phyloP scores from a whole-genome alignment of 2,797 vertebrate genomes.

The Crax fasciolata region DNA sequence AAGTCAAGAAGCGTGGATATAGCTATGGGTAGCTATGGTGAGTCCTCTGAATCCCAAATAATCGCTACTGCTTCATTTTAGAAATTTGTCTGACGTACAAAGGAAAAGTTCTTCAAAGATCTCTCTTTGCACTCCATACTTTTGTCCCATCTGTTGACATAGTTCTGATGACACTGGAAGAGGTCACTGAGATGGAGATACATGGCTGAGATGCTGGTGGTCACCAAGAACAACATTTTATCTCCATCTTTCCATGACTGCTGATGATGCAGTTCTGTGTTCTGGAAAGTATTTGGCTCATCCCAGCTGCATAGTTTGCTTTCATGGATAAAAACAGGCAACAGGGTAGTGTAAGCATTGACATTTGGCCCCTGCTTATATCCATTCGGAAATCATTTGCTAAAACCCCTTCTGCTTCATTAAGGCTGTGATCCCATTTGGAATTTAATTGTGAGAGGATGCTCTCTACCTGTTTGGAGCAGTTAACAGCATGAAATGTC shows the following conservation, averaged over 20 bases:
- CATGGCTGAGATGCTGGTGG: not conserved
- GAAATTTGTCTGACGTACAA: accelerated
- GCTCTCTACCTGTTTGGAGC: not conserved
- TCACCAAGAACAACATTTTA: not conserved
- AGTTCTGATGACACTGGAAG: not conserved
- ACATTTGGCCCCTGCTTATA: not conserved
- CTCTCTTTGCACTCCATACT: not conserved
- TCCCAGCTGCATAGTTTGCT: not conserved
- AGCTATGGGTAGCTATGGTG: not conserved
- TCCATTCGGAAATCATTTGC: not conserved
- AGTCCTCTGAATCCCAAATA: constrained; percentile 1
- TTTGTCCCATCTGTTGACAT: accelerated
- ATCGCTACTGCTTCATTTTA: not conserved
- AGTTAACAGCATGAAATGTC: not conserved
- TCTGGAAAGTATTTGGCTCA: not conserved
- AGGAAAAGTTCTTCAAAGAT: not conserved
- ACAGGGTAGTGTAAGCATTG: not conserved
- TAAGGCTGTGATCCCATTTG: not conserved
- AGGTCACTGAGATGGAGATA: too few relatives aligned
- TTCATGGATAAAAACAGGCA: not conserved
- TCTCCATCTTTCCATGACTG: not conserved
- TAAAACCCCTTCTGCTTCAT: not conserved
- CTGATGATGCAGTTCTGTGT: not conserved
- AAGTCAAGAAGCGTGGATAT: not conserved
- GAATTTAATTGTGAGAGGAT: not conserved